A percentile compares a stretch with the other conserved stretches of the same genome.
Conservation (phyloP, 2,113 vertebrate genomes). For the Trematomus loennbergii region DNA sequence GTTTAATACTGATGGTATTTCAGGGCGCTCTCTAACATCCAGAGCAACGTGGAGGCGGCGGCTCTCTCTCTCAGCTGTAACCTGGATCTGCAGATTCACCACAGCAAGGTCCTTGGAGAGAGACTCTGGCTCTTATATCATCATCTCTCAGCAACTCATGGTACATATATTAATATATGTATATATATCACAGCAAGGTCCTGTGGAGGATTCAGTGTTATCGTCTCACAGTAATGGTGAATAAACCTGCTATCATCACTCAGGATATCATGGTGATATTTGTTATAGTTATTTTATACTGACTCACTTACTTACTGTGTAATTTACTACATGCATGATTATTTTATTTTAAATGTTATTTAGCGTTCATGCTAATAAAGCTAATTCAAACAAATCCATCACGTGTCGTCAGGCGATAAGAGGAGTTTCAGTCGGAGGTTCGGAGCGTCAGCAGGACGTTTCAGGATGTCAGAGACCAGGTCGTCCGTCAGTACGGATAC, state of each 20-base stretch:
- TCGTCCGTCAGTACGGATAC: conserved; percentile 82
- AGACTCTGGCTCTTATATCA: conserved; percentile 67
- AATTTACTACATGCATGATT: no score
- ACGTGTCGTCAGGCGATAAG: conserved; percentile 67
- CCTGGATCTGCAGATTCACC: conserved; percentile 88
- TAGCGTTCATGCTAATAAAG: no score
- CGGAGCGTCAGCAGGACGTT: conserved; percentile 77
- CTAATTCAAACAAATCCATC: neutral
- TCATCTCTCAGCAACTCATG: conserved; percentile 71
- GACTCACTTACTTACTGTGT: no score
- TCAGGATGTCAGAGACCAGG: conserved; percentile 81
- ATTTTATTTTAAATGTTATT: no score
- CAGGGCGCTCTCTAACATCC: conserved; percentile 87
- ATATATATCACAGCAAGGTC: no score
- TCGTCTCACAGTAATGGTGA: no score
- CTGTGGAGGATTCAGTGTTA: neutral
- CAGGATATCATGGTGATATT: no score
- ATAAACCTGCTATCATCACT: no score
- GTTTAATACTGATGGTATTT: no score
- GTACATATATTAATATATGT: conserved; percentile 22
- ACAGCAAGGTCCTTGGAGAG: conserved; percentile 84
- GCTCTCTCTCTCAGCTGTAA: conserved; percentile 88
- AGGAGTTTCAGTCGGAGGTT: conserved; percentile 67
- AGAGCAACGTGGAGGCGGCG: conserved; percentile 85
- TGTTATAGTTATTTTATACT: no score